Conservation (phyloP, 2,888 invertebrate species). For the Choreutis nemorana region DNA sequence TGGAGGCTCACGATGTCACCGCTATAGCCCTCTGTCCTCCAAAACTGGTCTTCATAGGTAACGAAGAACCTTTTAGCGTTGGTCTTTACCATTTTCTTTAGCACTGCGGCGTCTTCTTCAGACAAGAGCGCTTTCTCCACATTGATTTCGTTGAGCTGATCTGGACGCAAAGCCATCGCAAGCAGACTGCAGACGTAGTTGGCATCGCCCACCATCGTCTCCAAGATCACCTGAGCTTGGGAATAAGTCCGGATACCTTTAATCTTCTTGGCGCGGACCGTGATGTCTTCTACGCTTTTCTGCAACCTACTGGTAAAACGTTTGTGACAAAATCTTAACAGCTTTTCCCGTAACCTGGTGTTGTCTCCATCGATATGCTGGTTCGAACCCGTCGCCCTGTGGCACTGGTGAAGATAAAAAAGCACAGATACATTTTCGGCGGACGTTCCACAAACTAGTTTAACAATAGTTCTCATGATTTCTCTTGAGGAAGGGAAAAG, state of each 20-base stretch:
- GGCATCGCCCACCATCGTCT: constrained; percentile 41
- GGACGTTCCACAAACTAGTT: constrained; percentile 41
- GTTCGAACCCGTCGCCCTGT: constrained; percentile 32
- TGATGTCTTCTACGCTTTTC: constrained; percentile 41
- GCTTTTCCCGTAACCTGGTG: constrained; percentile 40
- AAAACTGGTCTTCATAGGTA: constrained; percentile 44
- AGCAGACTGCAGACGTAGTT: constrained; percentile 45
- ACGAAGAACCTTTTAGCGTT: constrained; percentile 35
- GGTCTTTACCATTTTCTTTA: constrained; percentile 27
- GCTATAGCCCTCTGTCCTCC: constrained; percentile 41
- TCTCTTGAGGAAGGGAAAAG: constrained; percentile 39
- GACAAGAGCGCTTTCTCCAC: constrained; percentile 36
- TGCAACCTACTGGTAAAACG: constrained; percentile 31
- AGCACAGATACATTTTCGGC: constrained; percentile 41
- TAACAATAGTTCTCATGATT: constrained; percentile 44
- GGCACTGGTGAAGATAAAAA: constrained; percentile 53
- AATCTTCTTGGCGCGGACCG: constrained; percentile 28
- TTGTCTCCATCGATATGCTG: constrained; percentile 46
- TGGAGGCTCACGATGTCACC: constrained; percentile 51
- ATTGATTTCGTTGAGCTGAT: constrained; percentile 35
- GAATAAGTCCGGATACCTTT: constrained; percentile 37
- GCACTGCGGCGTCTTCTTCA: constrained; percentile 19
- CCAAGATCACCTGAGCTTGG: constrained; percentile 38
- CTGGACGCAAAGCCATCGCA: constrained; percentile 50
- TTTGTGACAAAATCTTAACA: constrained; percentile 41